A percentile compares a stretch with the other conserved stretches of the same genome.
Conservation (phyloP, 1,140 invertebrate genomes). For the Leucophenga varia region DNA sequence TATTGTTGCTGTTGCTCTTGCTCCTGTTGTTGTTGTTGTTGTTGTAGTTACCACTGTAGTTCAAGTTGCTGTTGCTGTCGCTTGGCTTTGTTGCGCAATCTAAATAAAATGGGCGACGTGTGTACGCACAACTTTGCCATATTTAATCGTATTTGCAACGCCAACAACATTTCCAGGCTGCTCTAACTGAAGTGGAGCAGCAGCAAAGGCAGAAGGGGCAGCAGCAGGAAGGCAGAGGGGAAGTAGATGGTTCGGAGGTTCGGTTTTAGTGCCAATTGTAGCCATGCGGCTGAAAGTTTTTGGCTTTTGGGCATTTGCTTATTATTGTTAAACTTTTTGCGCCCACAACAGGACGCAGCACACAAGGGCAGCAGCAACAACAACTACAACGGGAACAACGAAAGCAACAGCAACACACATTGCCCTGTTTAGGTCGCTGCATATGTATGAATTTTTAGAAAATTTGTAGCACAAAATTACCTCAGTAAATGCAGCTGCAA, state of each 20-base stretch:
- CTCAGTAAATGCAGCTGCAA: slow-evolving; percentile 20
- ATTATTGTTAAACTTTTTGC: slow-evolving; percentile 52
- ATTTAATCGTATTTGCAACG: slow-evolving; percentile 46
- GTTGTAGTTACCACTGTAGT: background rate
- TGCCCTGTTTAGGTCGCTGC: slow-evolving; percentile 17
- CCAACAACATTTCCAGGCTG: slow-evolving; percentile 24
- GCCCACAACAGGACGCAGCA: too few species aligned
- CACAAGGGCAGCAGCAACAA: background rate
- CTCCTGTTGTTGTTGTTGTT: background rate
- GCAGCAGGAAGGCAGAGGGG: background rate
- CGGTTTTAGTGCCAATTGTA: slow-evolving; percentile 28
- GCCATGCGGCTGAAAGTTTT: slow-evolving; percentile 28
- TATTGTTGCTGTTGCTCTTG: slow-evolving; percentile 13
- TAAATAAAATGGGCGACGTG: slow-evolving; percentile 49
- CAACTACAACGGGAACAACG: slow-evolving; percentile 13
- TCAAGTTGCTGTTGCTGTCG: slow-evolving; percentile 18
- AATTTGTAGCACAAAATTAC: slow-evolving; percentile 37
- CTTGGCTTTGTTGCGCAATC: slow-evolving; percentile 40
- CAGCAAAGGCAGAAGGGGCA: too few species aligned
- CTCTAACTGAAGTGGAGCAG: slow-evolving; percentile 18
- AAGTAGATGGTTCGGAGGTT: slow-evolving; percentile 9
- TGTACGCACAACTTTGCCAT: slow-evolving; percentile 51
- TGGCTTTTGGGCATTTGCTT: slow-evolving; percentile 47
- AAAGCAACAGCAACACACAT: slow-evolving; percentile 15
- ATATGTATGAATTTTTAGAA: slow-evolving; percentile 33